A percentile compares a stretch with the other conserved stretches of the same genome.
Conservation (phyloP, 2,888 invertebrate genomes). For the Chloroclystis v-ata region DNA sequence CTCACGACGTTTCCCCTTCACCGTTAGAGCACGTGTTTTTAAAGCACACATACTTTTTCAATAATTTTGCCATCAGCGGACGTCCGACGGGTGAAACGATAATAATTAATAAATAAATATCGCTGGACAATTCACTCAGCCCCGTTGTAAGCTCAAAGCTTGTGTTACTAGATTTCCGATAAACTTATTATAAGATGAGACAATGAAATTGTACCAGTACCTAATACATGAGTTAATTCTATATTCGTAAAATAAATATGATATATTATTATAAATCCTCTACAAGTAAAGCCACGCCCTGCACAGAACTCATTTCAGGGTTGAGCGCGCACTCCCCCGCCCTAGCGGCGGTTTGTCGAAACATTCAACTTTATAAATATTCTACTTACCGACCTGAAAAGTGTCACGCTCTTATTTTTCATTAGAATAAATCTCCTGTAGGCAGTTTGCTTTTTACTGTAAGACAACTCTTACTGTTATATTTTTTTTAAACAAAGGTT, state of each 20-base stretch:
- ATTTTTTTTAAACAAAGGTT: background rate
- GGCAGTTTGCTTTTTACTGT: background rate
- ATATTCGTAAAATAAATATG: background rate
- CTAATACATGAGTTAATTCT: too few relatives aligned
- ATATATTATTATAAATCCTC: conserved; percentile 29
- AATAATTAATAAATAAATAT: too few relatives aligned
- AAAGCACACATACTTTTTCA: too few relatives aligned
- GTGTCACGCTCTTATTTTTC: conserved; percentile 24
- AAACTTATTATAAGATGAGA: too few relatives aligned
- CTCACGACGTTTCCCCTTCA: too few relatives aligned
- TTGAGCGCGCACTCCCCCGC: conserved; percentile 62
- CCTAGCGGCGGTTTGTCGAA: conserved; percentile 52
- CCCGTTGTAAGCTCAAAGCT: too few relatives aligned
- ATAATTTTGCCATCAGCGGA: too few relatives aligned
- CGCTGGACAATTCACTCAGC: too few relatives aligned
- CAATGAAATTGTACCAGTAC: too few relatives aligned
- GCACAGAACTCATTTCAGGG: conserved; percentile 72
- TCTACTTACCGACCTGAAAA: conserved; percentile 34
- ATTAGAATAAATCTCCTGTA: conserved; percentile 14
- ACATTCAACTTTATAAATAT: conserved; percentile 47
- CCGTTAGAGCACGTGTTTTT: too few relatives aligned
- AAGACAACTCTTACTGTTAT: background rate
- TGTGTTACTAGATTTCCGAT: too few relatives aligned
- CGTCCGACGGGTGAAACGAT: too few relatives aligned
- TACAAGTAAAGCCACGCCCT: conserved; percentile 35